Percentiles rank a stretch among this genome's conserved stretches.
Conservation (phyloP, 2,888 invertebrate genomes). For the Amblyjoppa fuscipennis region DNA sequence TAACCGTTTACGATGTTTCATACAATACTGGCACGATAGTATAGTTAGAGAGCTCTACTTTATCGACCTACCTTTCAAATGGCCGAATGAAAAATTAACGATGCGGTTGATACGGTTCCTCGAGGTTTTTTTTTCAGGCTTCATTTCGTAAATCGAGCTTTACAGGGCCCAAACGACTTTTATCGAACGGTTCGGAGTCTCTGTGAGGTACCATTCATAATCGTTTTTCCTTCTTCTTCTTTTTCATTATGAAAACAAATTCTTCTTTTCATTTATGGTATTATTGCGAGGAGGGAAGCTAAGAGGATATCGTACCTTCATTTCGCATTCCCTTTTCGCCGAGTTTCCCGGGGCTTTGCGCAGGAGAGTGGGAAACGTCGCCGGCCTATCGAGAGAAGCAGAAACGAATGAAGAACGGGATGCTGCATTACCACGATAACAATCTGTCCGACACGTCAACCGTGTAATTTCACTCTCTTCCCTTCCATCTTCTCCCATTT, state of each 20-base stretch:
- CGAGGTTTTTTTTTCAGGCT: not conserved
- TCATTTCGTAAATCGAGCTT: not conserved
- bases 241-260: not conserved
- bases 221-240: not conserved
- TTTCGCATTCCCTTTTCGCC: conserved; percentile 29
- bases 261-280: conserved; percentile 16
- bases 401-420: conserved; percentile 4
- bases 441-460: conserved; percentile 68
- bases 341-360: not conserved
- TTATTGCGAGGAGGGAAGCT: not conserved
- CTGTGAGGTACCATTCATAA: not conserved
- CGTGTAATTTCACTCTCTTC: conserved; percentile 66
- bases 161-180: not conserved
- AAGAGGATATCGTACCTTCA: conserved; percentile 46
- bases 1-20: not conserved
- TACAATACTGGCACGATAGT: not conserved
- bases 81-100: not conserved
- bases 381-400: conserved; percentile 2
- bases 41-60: not conserved
- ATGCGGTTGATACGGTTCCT: not conserved
- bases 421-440: conserved; percentile 56
- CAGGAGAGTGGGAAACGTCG: not conserved
- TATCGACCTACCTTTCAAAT: not conserved
- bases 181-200: not conserved
- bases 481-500: conserved; percentile 51